These are phyloP conservation scores for Corynorhinus townsendii DNA, from an alignment of 2,113 vertebrate species.

Conservation along the genomic window DNA sequence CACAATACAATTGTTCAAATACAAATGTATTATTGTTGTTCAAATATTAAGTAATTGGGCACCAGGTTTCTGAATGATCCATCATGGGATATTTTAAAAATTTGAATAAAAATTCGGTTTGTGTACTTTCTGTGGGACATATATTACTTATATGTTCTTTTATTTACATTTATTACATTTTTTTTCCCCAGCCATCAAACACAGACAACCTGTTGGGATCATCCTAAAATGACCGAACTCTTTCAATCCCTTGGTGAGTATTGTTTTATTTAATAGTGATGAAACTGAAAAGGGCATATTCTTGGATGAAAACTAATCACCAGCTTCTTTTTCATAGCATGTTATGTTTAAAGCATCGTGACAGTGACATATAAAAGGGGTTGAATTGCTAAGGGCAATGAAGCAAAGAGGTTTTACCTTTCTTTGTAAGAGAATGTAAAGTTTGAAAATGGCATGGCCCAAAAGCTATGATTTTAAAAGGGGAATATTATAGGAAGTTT, in stretches of 20 bases:
- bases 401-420: background rate
- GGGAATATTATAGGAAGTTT: background rate
- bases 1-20: background rate
- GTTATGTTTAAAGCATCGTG: background rate
- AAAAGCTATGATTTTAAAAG: background rate
- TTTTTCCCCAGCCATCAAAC: slow-evolving; percentile 88
- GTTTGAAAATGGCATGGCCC: background rate
- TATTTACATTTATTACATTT: slow-evolving; percentile 31
- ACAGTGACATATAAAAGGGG: background rate
- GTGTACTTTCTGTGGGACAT: background rate
- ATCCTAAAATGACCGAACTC: slow-evolving; percentile 96
- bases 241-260: slow-evolving; percentile 94
- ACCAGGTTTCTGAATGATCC: background rate
- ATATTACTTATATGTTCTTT: background rate
- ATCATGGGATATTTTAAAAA: background rate
- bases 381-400: background rate
- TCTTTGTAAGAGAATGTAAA: background rate
- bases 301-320: background rate
- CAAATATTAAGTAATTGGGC: background rate
- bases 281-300: background rate
- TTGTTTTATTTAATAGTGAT: slow-evolving; percentile 29
- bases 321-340: background rate
- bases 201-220: slow-evolving; percentile 96
- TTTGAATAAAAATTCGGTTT: background rate
- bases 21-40: background rate